These are phyloP conservation scores for Sinohyriopsis cumingii DNA, from an alignment of 2,888 invertebrate genomes.

Conservation along the genomic window DNA sequence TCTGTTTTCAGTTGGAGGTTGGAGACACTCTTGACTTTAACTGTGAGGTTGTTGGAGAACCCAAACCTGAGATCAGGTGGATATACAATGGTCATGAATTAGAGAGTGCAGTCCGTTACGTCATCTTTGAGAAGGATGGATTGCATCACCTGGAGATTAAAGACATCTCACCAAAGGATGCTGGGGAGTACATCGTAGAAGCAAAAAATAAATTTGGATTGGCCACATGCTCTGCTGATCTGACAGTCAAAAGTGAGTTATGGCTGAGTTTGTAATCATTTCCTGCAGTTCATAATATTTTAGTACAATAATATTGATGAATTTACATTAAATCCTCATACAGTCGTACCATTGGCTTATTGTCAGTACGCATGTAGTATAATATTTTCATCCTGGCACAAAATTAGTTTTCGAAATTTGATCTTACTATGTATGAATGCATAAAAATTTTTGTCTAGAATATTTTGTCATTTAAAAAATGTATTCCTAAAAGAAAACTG, in stretches of 20 bases:
- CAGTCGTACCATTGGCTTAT: too few relatives aligned
- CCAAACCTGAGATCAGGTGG: constrained; percentile 60
- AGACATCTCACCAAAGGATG: constrained; percentile 77
- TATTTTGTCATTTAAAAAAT: too few relatives aligned
- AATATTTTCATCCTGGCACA: too few relatives aligned
- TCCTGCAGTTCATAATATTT: background rate
- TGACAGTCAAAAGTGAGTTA: constrained; percentile 53
- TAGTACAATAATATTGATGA: background rate
- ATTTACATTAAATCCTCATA: too few relatives aligned
- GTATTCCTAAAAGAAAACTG: too few relatives aligned
- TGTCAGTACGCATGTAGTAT: too few relatives aligned
- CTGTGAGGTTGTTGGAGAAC: constrained; percentile 60
- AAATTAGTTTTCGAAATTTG: too few relatives aligned
- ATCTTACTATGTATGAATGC: too few relatives aligned
- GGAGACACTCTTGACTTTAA: constrained; percentile 61
- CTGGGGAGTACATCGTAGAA: constrained; percentile 85
- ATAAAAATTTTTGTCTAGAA: too few relatives aligned
- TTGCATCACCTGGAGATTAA: constrained; percentile 60
- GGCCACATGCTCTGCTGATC: constrained; percentile 73
- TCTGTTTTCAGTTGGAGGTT: constrained; percentile 48
- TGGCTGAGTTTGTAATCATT: background rate
- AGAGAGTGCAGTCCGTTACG: constrained; percentile 80
- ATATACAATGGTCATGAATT: constrained; percentile 57
- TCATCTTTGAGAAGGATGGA: constrained; percentile 56
- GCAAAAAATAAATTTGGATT: constrained; percentile 82